Percentiles rank a stretch among this genome's conserved stretches.
Evolutionary conservation across 2,113 vertebrate genomes (phyloP).

Genomic region (Atractosteus spatula): DNA sequence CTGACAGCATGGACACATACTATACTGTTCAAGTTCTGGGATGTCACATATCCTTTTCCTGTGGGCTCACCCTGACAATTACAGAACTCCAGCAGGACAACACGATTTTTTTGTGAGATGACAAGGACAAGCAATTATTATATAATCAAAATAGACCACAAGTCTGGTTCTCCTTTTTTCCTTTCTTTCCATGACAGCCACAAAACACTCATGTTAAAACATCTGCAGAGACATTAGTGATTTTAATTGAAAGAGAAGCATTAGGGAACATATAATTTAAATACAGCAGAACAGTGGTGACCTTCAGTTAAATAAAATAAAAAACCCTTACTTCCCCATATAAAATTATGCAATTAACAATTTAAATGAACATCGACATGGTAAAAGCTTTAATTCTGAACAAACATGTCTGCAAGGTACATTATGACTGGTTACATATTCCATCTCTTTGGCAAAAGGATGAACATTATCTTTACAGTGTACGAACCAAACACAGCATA

Average conservation of each 20-base stretch:
- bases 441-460: slow-evolving; percentile 89
- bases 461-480: slow-evolving; percentile 76
- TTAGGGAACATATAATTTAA: slow-evolving; percentile 77
- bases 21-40: no score
- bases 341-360: slow-evolving; percentile 87
- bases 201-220: slow-evolving; percentile 15
- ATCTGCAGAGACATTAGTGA: slow-evolving; percentile 66
- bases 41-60: no score
- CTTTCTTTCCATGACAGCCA: background rate
- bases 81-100: background rate
- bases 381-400: slow-evolving; percentile 83
- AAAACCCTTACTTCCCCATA: slow-evolving; percentile 79
- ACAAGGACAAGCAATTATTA: no score
- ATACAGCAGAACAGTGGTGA: slow-evolving; percentile 88
- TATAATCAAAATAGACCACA: no score
- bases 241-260: slow-evolving; percentile 89
- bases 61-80: no score
- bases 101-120: background rate
- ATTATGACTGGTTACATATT: slow-evolving; percentile 69
- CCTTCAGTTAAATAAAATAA: slow-evolving; percentile 94
- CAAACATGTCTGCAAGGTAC: slow-evolving; percentile 74
- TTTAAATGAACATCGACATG: slow-evolving; percentile 82
- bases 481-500: slow-evolving; percentile 85
- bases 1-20: no score
- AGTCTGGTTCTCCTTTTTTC: no score